A percentile compares a stretch with the other conserved stretches of the same genome.
Evolutionary conservation across 1,140 invertebrate species (phyloP).

Genomic region (Orussus abietinus): DNA sequence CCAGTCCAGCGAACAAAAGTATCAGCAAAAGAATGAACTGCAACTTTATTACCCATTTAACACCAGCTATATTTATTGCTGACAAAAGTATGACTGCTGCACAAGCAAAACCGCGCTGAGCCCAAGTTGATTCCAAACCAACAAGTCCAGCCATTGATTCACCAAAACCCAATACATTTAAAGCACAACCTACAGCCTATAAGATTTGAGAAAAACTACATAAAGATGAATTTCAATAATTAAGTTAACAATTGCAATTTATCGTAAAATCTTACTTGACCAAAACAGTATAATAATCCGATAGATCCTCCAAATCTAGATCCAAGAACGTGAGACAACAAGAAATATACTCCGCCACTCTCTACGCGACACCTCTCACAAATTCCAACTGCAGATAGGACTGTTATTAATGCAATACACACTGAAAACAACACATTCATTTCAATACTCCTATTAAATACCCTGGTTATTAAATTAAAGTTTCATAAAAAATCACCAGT

Average conservation of each 20-base stretch:
- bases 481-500: conserved; percentile 57
- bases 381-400: conserved; percentile 91
- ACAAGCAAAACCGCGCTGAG: conserved; percentile 76
- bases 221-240: conserved; percentile 9
- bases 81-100: conserved; percentile 77
- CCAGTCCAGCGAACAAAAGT: conserved; percentile 78
- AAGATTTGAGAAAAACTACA: conserved; percentile 18
- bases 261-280: conserved; percentile 64
- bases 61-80: conserved; percentile 85
- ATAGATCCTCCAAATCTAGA: conserved; percentile 87
- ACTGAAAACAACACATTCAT: conserved; percentile 56
- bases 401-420: conserved; percentile 82
- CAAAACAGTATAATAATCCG: conserved; percentile 92
- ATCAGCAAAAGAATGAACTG: conserved; percentile 82
- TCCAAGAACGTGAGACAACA: conserved; percentile 90
- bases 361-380: conserved; percentile 91
- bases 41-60: conserved; percentile 90
- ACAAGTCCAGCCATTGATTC: conserved; percentile 88
- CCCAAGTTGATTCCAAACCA: conserved; percentile 69
- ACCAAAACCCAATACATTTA: conserved; percentile 91
- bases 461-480: conserved; percentile 1
- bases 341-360: conserved; percentile 93
- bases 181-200: conserved; percentile 89
- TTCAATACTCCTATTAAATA: too few relatives aligned
- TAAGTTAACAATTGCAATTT: conserved; percentile 10